Evolutionary conservation across 2,888 invertebrate genomes (phyloP), one percentile per base, ranked within the genome.

Genomic region (Matsumyia berberina): DNA sequence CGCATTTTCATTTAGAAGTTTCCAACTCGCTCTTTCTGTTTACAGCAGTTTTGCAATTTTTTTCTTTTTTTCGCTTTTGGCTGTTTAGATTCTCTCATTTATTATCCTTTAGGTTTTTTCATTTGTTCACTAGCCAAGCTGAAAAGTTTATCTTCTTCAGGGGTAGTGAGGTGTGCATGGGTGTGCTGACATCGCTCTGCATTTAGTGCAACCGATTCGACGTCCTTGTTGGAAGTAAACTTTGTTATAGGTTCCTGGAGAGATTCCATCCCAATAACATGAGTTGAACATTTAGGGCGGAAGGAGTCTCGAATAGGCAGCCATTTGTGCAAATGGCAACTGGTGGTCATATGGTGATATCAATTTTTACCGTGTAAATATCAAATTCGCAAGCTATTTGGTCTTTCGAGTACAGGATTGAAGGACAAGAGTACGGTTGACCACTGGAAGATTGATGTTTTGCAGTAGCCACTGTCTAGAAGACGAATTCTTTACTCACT

Each of bases 1-100:
- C 80, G 74, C 53, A 64, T 85, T 80, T 80, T 76, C 85, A 85
- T 80, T 85, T 70, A 66, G 70, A 85, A 85, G 46, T 62, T 79
- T 53, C 31, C 64, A 77, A 66, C 70, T 76, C 66, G 53, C 64
- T n/a, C n/a, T 64, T 74, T 74, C 80, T 80, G 80, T 78, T 85
- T 74, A 85, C 69, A 74, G 44, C 67, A 73, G 67, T 78, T 70
- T 55, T 70, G 17, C 53, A 31, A 53, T n/a, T 8, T 37, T 17
- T 53, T 17, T 5, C 8, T 15, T 33, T 8, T 31, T n/a, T n/a
- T n/a, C n/a, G n/a, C n/a, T n/a, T 9, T 33, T 17, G 29, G 37
- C 19, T 74, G 49, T 69, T 77, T 67, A 58, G 66, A 31, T 70
- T 49, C 46, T 44, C 31, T 31, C 51, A 33, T 51, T 73, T 69